Percentiles rank a stretch among this genome's conserved stretches.
phyloP scores from a whole-genome alignment of 2,113 vertebrate species.

The Penelope pileata region DNA sequence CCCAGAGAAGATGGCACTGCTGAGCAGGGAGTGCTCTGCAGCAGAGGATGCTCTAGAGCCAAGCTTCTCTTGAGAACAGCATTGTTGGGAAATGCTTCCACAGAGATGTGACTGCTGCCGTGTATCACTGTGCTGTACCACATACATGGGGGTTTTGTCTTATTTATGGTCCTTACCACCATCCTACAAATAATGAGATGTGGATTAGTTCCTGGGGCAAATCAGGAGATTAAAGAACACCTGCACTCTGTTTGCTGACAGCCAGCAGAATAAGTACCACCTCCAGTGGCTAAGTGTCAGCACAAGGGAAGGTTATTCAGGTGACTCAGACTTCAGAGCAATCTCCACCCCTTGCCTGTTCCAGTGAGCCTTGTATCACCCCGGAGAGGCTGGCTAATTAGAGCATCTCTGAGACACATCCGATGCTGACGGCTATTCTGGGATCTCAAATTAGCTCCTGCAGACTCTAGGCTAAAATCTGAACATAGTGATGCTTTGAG shows the following conservation, averaged over 20 bases:
- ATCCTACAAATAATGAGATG: not conserved
- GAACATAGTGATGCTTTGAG: not conserved
- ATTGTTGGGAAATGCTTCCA: not conserved
- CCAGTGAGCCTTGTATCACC: not conserved
- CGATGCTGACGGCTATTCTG: not conserved
- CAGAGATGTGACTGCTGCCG: not conserved
- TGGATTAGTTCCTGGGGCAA: not conserved
- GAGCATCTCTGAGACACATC: not conserved
- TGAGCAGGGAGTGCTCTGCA: not conserved
- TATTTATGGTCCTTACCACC: not conserved
- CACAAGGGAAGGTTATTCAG: not conserved
- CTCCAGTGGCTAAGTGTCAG: not conserved
- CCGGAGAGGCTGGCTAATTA: not conserved
- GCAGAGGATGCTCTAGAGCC: not conserved
- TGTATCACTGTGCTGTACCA: not conserved
- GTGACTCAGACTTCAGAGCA: not conserved
- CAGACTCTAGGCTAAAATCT: not conserved
- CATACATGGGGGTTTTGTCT: not conserved
- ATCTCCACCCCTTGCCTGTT: not conserved
- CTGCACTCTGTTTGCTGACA: not conserved
- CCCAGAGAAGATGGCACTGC: not conserved
- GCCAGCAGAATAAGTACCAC: not conserved
- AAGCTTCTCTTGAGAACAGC: not conserved
- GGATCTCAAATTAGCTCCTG: not conserved
- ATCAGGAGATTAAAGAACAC: fast-evolving